Evolutionary conservation across 1,140 invertebrate genomes (phyloP), one percentile per base, ranked within the genome.

Genomic region (Drosophila sucinea): DNA sequence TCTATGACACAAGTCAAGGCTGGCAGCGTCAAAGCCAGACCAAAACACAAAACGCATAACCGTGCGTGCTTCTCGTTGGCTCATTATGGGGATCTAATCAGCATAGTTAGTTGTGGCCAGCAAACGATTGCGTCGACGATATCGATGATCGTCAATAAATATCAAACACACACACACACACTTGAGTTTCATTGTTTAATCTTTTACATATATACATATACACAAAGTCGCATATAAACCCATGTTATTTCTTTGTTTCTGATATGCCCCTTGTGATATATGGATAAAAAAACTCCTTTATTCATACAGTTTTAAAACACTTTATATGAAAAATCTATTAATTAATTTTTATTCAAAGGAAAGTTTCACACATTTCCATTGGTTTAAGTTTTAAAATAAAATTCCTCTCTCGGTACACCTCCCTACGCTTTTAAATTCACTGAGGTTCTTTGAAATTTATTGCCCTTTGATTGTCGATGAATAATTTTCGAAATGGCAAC

Each of bases 1-100:
- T 47, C 38, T 44, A 63, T 44, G 38, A 63, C 60, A 44, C 38
- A 29, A 63, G 40, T 63, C 29, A 63, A 47, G 60, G 60, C 60
- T 63, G 60, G 60, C 60, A 51, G 27, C 38, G 38, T 51, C 60
- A 51, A 32, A 29, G 41, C n/a, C 40, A 17, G 3, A 41, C 40
- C 27, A n/a, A 57, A 57, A 57, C 29, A 57, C 57, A 27, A 7
- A 27, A 51, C 27, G 25, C 44, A 25, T 51, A 41, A n/a, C 40
- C 35, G 35, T 38, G 35, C 10, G 5, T 35, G 38, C 38, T 11
- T 40, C 38, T 11, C 8, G 8, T n/a, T 41, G 3, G 25, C 44
- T 27, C 23, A 17, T 17, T 17, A 17, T 8, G 8, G 5, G 44
- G n/a, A 8, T 51, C 44, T 51, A 51, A 51, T 51, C 44, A 51